Evolutionary conservation across 30 jellyfish, hydroid and myxozoan species (phyloP).

Genomic region (Sanderia malayensis): DNA sequence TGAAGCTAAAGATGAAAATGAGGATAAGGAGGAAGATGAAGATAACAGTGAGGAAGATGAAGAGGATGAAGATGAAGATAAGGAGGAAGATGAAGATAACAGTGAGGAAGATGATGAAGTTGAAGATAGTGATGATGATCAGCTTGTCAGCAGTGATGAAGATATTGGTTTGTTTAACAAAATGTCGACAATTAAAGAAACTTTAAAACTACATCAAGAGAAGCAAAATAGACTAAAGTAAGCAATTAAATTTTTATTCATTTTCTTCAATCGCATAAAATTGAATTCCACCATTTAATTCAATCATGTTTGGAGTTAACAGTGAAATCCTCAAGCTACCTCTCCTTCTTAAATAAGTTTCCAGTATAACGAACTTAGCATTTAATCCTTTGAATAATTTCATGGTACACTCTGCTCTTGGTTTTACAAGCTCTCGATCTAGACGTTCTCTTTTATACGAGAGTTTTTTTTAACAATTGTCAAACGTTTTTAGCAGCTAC

Average conservation of each 20-base stretch:
- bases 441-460: too few species aligned
- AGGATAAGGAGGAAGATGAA: neutral
- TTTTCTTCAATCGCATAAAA: neutral
- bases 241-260: neutral
- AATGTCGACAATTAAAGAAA: slow-evolving; percentile 8
- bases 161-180: slow-evolving; percentile 1
- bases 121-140: neutral
- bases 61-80: neutral
- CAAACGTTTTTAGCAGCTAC: too few species aligned
- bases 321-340: too few species aligned
- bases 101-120: slow-evolving; percentile 8
- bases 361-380: too few species aligned
- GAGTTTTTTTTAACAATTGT: too few species aligned
- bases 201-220: slow-evolving; percentile 9
- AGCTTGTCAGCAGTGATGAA: slow-evolving; percentile 11
- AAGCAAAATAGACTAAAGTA: slow-evolving; percentile 20
- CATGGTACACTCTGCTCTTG: too few species aligned
- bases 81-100: neutral
- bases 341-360: too few species aligned
- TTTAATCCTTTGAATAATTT: too few species aligned
- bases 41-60: neutral
- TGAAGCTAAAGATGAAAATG: too few species aligned
- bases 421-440: too few species aligned
- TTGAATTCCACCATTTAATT: too few species aligned
- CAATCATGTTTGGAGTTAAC: too few species aligned